These are phyloP conservation scores for Sipha flava DNA, from an alignment of 1,140 invertebrate species.

Conservation along the genomic window DNA sequence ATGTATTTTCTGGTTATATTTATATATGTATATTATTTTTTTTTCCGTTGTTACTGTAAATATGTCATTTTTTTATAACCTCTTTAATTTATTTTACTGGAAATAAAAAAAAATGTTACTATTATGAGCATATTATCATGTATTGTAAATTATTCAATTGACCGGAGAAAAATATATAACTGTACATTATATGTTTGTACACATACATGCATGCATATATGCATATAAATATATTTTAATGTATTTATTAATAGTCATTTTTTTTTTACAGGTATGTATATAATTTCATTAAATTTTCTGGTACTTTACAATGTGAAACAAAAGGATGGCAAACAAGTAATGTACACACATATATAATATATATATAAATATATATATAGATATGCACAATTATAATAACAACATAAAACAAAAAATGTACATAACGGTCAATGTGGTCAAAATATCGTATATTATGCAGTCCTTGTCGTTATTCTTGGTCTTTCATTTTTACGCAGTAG, in stretches of 20 bases:
- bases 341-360: neutral
- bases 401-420: neutral
- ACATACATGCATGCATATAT: neutral
- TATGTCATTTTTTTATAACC: constrained; percentile 15
- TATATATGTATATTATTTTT: neutral
- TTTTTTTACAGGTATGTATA: neutral
- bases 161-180: neutral
- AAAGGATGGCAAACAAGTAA: neutral
- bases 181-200: neutral
- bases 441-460: neutral
- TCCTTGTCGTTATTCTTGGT: neutral
- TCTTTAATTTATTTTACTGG: neutral
- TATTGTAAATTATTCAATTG: constrained; percentile 21
- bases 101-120: neutral
- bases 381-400: neutral
- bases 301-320: neutral
- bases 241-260: neutral
- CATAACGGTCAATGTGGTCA: neutral
- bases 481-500: no score
- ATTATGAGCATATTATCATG: neutral
- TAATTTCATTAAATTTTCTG: neutral
- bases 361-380: neutral
- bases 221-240: neutral
- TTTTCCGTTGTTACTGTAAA: neutral
- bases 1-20: neutral